Conservation (phyloP, 2,888 invertebrate species). For the Priocnemis perturbator region DNA sequence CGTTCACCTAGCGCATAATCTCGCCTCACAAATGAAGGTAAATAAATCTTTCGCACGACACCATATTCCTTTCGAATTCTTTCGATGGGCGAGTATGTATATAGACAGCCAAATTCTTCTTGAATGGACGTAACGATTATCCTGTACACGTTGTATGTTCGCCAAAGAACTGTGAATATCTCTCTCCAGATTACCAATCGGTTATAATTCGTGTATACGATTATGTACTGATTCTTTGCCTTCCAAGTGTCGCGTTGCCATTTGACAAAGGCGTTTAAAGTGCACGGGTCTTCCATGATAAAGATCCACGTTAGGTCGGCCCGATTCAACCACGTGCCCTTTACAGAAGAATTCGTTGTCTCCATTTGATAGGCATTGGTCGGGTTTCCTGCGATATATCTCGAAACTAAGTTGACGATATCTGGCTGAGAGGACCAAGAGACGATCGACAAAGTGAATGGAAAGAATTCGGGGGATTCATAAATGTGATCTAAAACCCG, state of each 20-base stretch:
- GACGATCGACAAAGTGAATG: conserved; percentile 45
- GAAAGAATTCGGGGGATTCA: conserved; percentile 42
- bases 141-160: conserved; percentile 36
- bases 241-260: conserved; percentile 44
- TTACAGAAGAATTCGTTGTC: conserved; percentile 14
- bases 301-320: conserved; percentile 52
- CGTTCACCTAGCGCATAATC: neutral
- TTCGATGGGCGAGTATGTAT: conserved; percentile 51
- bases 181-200: conserved; percentile 4
- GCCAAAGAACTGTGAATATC: conserved; percentile 48
- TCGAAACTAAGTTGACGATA: conserved; percentile 28
- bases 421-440: conserved; percentile 19
- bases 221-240: conserved; percentile 41
- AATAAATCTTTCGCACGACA: conserved; percentile 25
- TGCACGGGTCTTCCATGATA: conserved; percentile 27
- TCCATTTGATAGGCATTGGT: conserved; percentile 38
- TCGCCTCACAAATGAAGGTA: neutral
- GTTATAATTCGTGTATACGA: conserved; percentile 32
- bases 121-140: conserved; percentile 25
- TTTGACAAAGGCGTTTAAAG: conserved; percentile 31
- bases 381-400: conserved; percentile 22
- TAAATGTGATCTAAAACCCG: conserved; percentile 40
- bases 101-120: conserved; percentile 51
- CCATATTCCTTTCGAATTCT: conserved; percentile 29
- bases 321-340: conserved; percentile 16